These are phyloP conservation scores for Lacanobia oleracea DNA, from an alignment of 2,888 invertebrate species.

Conservation along the genomic window DNA sequence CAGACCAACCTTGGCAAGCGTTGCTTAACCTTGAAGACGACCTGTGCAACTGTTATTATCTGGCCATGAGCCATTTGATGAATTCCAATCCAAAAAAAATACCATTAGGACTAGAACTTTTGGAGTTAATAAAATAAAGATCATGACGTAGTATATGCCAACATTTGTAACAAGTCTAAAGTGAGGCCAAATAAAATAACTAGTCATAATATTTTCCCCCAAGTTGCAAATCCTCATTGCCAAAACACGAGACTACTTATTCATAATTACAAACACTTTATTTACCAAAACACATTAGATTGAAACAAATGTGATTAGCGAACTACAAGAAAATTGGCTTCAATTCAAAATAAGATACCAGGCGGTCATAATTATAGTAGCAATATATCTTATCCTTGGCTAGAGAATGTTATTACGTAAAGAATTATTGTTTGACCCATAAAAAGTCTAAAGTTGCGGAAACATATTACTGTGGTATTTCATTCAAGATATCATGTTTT, in stretches of 20 bases:
- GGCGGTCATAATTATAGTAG: constrained; percentile 54
- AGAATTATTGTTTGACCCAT: constrained; percentile 56
- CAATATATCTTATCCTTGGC: constrained; percentile 59
- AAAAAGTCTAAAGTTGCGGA: constrained; percentile 57
- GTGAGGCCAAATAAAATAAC: too few species aligned
- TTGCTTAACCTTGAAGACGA: too few species aligned
- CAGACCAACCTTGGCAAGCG: too few species aligned
- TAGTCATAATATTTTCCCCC: not conserved
- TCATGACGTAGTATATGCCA: not conserved
- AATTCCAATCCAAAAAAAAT: too few species aligned
- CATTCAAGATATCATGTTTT: constrained; percentile 48
- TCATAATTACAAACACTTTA: constrained; percentile 34
- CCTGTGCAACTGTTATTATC: too few species aligned
- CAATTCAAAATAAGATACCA: constrained; percentile 60
- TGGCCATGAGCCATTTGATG: too few species aligned
- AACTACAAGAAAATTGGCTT: constrained; percentile 61
- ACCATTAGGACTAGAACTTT: too few species aligned
- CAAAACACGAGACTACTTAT: constrained; percentile 4
- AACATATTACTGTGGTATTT: constrained; percentile 57
- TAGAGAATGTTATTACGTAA: constrained; percentile 46
- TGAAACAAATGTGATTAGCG: constrained; percentile 49
- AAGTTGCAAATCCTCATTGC: not conserved
- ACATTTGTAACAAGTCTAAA: not conserved
- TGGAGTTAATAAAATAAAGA: too few species aligned
- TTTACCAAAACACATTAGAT: constrained; percentile 47